These are phyloP conservation scores for Meandrina meandrites DNA, from an alignment of 92 coral and sea anemone genomes.

Conservation along the genomic window DNA sequence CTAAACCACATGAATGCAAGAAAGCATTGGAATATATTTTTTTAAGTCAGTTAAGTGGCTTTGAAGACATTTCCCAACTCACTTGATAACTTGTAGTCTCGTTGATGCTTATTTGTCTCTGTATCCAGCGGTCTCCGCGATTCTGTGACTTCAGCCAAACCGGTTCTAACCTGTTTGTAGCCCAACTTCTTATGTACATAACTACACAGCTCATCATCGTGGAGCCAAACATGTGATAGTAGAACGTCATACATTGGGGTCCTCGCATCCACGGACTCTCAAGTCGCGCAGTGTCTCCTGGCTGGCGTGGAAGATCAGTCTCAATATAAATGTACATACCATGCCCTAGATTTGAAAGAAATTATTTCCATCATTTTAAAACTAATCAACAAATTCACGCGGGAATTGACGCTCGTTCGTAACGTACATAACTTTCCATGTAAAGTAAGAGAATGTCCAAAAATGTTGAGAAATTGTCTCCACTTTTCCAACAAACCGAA, in stretches of 20 bases:
- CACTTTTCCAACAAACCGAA: too few species aligned
- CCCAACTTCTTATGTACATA: slow-evolving; percentile 25
- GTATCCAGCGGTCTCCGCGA: slow-evolving; percentile 41
- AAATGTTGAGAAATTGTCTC: too few species aligned
- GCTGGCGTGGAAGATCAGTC: slow-evolving; percentile 35
- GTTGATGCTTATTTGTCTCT: slow-evolving; percentile 39
- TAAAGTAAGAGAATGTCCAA: too few species aligned
- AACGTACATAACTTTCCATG: too few species aligned
- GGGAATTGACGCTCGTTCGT: too few species aligned
- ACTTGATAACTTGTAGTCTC: slow-evolving; percentile 43
- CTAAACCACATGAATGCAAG: too few species aligned
- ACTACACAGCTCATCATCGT: slow-evolving; percentile 38
- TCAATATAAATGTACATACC: slow-evolving; percentile 57
- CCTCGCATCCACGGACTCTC: slow-evolving; percentile 54
- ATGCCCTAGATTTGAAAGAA: background rate
- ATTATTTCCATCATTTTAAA: background rate
- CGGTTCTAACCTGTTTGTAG: slow-evolving; percentile 14
- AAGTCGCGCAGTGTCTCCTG: slow-evolving; percentile 45
- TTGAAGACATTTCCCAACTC: background rate
- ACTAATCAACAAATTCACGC: too few species aligned
- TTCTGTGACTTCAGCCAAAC: slow-evolving; percentile 53
- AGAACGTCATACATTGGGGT: slow-evolving; percentile 62
- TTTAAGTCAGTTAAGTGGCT: too few species aligned
- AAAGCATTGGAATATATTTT: too few species aligned
- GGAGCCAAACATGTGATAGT: slow-evolving; percentile 58